Evolutionary conservation across 2,113 vertebrate species (phyloP).

Genomic region (Anguilla rostrata): DNA sequence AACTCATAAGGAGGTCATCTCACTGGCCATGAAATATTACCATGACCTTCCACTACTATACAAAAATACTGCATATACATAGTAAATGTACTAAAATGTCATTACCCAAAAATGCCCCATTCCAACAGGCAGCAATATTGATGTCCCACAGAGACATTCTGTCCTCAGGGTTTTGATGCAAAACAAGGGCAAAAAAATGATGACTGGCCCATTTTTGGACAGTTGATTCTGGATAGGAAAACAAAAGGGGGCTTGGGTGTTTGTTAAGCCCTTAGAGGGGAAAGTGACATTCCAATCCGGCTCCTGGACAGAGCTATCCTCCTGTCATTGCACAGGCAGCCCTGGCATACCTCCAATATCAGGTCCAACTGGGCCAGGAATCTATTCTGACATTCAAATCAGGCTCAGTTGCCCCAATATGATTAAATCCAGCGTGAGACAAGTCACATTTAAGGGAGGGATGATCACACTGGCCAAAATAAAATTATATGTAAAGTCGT

Average conservation of each 20-base stretch:
- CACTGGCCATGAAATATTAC: background rate
- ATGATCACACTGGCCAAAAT: background rate
- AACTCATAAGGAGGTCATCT: background rate
- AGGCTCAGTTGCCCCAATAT: background rate
- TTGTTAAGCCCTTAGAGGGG: conserved; percentile 8
- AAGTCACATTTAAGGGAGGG: background rate
- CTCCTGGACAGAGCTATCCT: background rate
- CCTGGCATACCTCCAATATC: background rate
- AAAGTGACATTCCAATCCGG: background rate
- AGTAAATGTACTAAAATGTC: background rate
- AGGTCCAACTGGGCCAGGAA: background rate
- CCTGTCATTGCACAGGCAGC: background rate
- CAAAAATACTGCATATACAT: background rate
- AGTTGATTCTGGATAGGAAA: conserved; percentile 21
- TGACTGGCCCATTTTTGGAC: background rate
- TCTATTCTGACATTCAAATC: background rate
- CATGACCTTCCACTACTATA: background rate
- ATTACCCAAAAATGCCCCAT: background rate
- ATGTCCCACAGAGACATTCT: background rate
- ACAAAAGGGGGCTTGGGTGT: background rate
- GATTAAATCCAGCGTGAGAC: background rate
- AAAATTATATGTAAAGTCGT: conserved; percentile 13
- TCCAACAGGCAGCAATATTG: background rate
- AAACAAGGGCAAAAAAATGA: background rate
- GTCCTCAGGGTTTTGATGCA: background rate